Evolutionary conservation across 30 jellyfish, hydroid and myxozoan species (phyloP), one percentile per base, ranked within the genome.

Genomic region (Cassiopea xamachana): DNA sequence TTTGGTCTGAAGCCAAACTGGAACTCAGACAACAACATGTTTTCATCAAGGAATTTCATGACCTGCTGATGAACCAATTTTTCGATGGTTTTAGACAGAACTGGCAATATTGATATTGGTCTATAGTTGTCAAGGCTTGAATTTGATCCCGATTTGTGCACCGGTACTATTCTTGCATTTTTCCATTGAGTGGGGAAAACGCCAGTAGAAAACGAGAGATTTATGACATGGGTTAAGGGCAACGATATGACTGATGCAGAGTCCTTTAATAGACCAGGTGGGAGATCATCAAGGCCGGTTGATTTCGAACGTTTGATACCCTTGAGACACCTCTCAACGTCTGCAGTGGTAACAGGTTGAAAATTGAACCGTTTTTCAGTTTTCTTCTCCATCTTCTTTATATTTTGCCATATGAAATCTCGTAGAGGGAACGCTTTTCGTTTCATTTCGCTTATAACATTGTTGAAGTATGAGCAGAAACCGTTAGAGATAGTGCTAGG

Each of bases 361-460:
- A 73, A 85, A 73, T 70, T 86, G 91, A 82, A 84, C 77, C 92
- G 79, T n/a, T 72, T 44, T 70, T 59, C 67, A 70, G 50, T 72
- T 84, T 84, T 69, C 68, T 73, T 84, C 87, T 84, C 87, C 48
- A 44, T 46, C 92, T 69, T 84, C 77, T 87, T 84, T 49, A 27
- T 77, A 84, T 14, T 84, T 84, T 84, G 86, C 92, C 92, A 72
- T 84, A 84, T 72, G 79, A 84, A 45, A 44, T 84, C 68, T 70
- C 70, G 86, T 59, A 59, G 70, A 69, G 92, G 86, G 87, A 84
- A 84, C 83, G 71, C 91, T 82, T 82, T 82, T 82, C 91, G 59
- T 82, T 82, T 82, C 85, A 82, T 82, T 82, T 82, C 84, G 91
- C 91, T 82, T 82, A 82, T 82, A 82, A 82, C 91, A 82, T 82